These are phyloP conservation scores for Drosophila falleni DNA, from an alignment of 2,888 invertebrate genomes.

Conservation along the genomic window DNA sequence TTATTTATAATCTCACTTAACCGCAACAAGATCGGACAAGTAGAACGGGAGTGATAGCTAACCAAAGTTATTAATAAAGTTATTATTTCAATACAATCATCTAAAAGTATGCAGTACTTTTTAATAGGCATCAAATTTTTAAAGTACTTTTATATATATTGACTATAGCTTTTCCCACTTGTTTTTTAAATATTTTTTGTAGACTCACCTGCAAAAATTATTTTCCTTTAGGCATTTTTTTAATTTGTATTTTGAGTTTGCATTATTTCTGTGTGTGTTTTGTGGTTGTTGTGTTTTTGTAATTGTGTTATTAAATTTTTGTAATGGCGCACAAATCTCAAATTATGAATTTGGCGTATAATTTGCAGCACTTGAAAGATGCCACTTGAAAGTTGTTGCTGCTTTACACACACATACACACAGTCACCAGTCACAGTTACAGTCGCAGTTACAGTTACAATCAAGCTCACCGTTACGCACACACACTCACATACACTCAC, in stretches of 20 bases:
- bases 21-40: too few species aligned
- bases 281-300: neutral
- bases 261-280: neutral
- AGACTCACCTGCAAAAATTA: slow-evolving; percentile 25
- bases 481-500: slow-evolving; percentile 17
- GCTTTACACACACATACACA: slow-evolving; percentile 12
- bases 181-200: neutral
- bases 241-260: neutral
- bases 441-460: slow-evolving; percentile 22
- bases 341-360: slow-evolving; percentile 28
- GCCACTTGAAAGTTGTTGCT: slow-evolving; percentile 33
- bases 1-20: too few species aligned
- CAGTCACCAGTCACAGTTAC: slow-evolving; percentile 21
- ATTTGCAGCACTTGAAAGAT: slow-evolving; percentile 57
- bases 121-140: too few species aligned
- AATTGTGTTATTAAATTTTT: slow-evolving; percentile 38
- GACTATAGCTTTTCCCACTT: too few species aligned
- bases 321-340: slow-evolving; percentile 25
- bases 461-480: slow-evolving; percentile 21
- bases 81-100: too few species aligned
- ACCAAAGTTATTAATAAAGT: too few species aligned
- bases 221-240: slow-evolving; percentile 11
- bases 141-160: too few species aligned
- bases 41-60: too few species aligned
- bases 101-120: too few species aligned